Conservation (phyloP, 2,888 invertebrate species). For the Metallyticus violacea region DNA sequence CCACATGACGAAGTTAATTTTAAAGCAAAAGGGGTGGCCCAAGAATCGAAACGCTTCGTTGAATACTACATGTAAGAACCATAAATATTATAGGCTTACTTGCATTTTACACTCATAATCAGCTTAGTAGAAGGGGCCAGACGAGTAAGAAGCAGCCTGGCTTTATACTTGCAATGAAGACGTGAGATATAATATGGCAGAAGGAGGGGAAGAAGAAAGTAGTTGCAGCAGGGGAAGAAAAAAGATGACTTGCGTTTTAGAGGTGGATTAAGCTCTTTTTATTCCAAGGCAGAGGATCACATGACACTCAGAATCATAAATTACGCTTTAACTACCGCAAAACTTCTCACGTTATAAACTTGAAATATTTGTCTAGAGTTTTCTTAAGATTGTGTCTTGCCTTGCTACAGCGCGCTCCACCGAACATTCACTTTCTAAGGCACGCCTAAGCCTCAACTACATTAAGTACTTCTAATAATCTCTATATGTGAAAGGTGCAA, state of each 20-base stretch:
- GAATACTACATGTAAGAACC: slow-evolving; percentile 47
- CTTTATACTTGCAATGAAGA: slow-evolving; percentile 11
- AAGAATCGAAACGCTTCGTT: slow-evolving; percentile 16
- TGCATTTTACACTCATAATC: slow-evolving; percentile 52
- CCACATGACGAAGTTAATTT: slow-evolving; percentile 16
- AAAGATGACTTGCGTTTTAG: not conserved
- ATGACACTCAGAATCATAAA: slow-evolving; percentile 6
- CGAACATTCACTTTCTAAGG: not conserved
- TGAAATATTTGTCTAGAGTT: slow-evolving; percentile 26
- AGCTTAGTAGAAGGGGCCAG: slow-evolving; percentile 43
- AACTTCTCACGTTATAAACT: slow-evolving; percentile 28
- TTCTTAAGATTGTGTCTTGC: not conserved
- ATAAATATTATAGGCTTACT: slow-evolving; percentile 51
- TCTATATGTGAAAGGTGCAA: no score
- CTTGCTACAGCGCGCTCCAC: not conserved
- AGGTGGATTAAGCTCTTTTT: slow-evolving; percentile 25
- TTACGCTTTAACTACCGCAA: slow-evolving; percentile 28
- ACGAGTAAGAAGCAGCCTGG: not conserved
- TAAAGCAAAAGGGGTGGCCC: not conserved
- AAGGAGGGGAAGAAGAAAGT: not conserved
- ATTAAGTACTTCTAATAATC: no score
- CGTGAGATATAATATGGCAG: not conserved
- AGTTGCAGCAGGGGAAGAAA: not conserved
- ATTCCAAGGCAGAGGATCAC: not conserved
- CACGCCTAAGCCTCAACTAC: no score